Base-by-base conservation (phyloP, 2,113 vertebrate species). In the Aix galericulata region DNA sequence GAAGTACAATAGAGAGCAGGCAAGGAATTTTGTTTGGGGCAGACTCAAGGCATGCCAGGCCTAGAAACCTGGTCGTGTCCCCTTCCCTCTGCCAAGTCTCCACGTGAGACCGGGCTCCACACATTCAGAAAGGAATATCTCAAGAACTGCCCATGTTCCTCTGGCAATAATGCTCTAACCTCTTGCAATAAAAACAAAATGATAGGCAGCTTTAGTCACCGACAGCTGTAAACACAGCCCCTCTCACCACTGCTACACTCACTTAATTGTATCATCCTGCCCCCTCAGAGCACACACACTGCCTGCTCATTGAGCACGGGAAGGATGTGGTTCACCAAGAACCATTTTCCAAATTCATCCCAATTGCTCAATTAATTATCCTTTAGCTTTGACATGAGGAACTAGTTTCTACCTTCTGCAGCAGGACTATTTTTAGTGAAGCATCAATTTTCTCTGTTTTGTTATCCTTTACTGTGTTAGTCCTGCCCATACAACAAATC, bases 261-360 rank as follows among this genome's bases (percentile, higher is more conserved):
- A 21, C 76, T 86, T 81, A 92, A 76, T 81, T 53, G 4, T 60
- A 22, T 86, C 76, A 44, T 84, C 77, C 59, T 56, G 26, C 82
- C 40, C 40, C 67, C 58, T 53, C 50, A 36, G 42, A 36, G 72
- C 58, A 29, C 66, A 59, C 50, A 52, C 52, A 26, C 86, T 88
- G 69, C 89, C 88, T 87, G 52, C 67, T 88, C 75, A 59, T 79
- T 58, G 75, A 94, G 59, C 17, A 3, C 11, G 40, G 95, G 95
- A 97, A 97, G 96, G 97, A 97, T 97, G 95, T 97, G 97, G 97
- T 97, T 97, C 86, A 95, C 96, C 97, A 94, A 91, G 75, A 90
- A 78, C 62, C 38, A 82, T 95, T 96, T 94, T 71, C 91, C 95
- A 94, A 93, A 96, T 93, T 92, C 75, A 86, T 91, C 82, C 88